Percentiles rank a stretch among this genome's conserved stretches.
These are phyloP conservation scores for Campodea augens DNA, from an alignment of 1,140 invertebrate genomes.

Conservation along the genomic window DNA sequence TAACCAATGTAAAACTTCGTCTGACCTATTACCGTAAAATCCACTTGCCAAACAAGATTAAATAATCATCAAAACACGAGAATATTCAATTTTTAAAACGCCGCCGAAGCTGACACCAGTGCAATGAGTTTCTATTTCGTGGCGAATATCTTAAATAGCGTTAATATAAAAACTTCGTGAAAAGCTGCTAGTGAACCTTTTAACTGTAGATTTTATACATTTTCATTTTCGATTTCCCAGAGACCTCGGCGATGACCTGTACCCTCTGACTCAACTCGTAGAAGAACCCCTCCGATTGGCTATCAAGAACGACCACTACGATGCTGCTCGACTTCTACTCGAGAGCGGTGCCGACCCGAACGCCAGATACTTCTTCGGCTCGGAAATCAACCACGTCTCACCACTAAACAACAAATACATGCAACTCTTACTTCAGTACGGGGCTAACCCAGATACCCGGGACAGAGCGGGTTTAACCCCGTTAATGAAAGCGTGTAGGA, in stretches of 20 bases:
- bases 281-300: slow-evolving; percentile 65
- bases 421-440: slow-evolving; percentile 59
- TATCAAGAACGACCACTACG: slow-evolving; percentile 64
- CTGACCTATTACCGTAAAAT: no score
- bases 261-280: slow-evolving; percentile 41
- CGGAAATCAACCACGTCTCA: slow-evolving; percentile 70
- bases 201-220: no score
- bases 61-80: no score
- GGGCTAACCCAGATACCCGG: slow-evolving; percentile 65
- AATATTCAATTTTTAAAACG: no score
- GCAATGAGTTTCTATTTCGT: no score
- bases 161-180: no score
- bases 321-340: slow-evolving; percentile 49
- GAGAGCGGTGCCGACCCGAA: slow-evolving; percentile 45
- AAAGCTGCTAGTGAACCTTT: no score
- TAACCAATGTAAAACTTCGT: no score
- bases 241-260: slow-evolving; percentile 14
- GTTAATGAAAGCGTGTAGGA: slow-evolving; percentile 65
- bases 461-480: slow-evolving; percentile 66
- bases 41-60: no score
- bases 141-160: no score
- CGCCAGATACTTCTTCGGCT: slow-evolving; percentile 63
- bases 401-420: slow-evolving; percentile 54
- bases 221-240: no score
- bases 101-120: no score